Evolutionary conservation across 2,113 vertebrate genomes (phyloP).

Genomic region (Pedetes capensis): DNA sequence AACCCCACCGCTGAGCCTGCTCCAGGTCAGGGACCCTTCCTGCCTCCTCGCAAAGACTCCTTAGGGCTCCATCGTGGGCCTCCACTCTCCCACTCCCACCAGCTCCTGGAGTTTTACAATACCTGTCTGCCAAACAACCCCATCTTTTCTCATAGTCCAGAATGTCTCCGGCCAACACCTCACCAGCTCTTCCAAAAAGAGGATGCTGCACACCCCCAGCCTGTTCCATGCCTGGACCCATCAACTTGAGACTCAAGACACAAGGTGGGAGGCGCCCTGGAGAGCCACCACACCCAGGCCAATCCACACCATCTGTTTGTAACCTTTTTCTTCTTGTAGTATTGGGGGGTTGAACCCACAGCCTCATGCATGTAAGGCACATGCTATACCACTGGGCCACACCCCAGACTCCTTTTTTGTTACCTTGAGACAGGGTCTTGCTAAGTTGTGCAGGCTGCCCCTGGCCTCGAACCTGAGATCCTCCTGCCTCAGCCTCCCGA

Average conservation of each 20-base stretch:
- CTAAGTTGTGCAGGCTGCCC: too few species aligned
- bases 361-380: too few species aligned
- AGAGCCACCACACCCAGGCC: not conserved
- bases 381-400: too few species aligned
- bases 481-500: too few species aligned
- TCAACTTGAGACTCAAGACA: not conserved
- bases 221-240: not conserved
- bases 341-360: too few species aligned
- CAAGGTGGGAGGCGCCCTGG: not conserved
- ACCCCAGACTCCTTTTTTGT: too few species aligned
- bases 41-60: not conserved
- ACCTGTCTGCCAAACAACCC: not conserved
- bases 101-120: not conserved
- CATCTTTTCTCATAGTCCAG: not conserved
- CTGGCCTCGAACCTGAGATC: too few species aligned
- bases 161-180: accelerated
- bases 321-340: too few species aligned
- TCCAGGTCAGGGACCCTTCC: not conserved
- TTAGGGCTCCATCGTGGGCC: not conserved
- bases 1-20: accelerated
- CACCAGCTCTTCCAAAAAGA: not conserved
- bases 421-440: too few species aligned
- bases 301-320: too few species aligned
- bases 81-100: not conserved
- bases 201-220: not conserved